phyloP scores from a whole-genome alignment of 2,888 invertebrate species.

The Phalera bucephala region DNA sequence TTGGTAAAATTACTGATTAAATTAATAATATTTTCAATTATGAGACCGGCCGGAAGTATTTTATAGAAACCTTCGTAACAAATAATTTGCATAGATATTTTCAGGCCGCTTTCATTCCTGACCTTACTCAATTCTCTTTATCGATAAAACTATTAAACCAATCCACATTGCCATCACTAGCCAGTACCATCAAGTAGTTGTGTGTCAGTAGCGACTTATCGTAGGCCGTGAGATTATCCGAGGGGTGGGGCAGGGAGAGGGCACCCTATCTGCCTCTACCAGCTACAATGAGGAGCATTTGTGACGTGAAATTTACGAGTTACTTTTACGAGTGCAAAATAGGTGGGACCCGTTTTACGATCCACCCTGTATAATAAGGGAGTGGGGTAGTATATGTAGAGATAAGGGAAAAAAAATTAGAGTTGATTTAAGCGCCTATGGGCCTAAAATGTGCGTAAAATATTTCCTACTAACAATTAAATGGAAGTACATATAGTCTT shows the following conservation, averaged over 20 bases:
- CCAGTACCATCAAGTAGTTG: conserved; percentile 21
- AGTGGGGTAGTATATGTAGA: conserved; percentile 34
- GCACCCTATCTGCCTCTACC: conserved; percentile 47
- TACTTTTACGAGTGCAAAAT: conserved; percentile 78
- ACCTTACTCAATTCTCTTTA: too few species aligned
- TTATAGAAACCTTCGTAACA: too few species aligned
- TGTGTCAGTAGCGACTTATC: conserved; percentile 48
- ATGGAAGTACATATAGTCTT: too few species aligned
- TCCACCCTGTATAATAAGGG: conserved; percentile 67
- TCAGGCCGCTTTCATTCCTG: too few species aligned
- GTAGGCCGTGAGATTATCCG: conserved; percentile 45
- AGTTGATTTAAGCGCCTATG: too few species aligned
- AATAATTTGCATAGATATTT: too few species aligned
- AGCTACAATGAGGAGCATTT: conserved; percentile 70
- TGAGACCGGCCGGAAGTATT: too few species aligned
- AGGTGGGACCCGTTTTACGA: conserved; percentile 71
- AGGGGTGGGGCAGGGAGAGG: conserved; percentile 19
- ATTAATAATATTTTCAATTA: too few species aligned
- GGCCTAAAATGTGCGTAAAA: too few species aligned
- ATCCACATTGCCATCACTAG: conserved; percentile 4
- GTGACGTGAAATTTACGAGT: conserved; percentile 74
- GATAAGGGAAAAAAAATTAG: conserved; percentile 23
- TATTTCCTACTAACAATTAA: too few species aligned
- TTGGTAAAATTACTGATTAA: too few species aligned
- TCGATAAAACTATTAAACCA: neutral